Conservation (phyloP, 2,113 vertebrate genomes). For the Salvelinus sp. region DNA sequence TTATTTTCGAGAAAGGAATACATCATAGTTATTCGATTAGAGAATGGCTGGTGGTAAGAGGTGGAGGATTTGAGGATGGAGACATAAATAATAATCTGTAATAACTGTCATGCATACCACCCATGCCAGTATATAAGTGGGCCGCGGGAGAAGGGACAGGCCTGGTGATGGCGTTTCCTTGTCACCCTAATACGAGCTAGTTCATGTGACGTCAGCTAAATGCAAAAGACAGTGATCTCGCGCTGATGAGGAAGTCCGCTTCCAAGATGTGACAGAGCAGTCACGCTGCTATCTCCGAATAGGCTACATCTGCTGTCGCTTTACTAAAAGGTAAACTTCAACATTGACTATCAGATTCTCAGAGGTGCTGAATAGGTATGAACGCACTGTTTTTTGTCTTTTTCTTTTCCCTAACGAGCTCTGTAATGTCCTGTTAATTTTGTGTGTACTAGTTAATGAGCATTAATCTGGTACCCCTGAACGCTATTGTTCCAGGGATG, state of each 20-base stretch:
- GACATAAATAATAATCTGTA: constrained; percentile 55
- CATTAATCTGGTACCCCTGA: constrained; percentile 90
- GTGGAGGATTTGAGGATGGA: constrained; percentile 34
- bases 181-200: constrained; percentile 83
- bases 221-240: constrained; percentile 82
- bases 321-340: constrained; percentile 72
- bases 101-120: constrained; percentile 54
- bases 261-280: constrained; percentile 86
- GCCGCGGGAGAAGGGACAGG: constrained; percentile 51
- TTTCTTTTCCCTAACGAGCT: constrained; percentile 71
- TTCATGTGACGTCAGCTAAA: constrained; percentile 87
- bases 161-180: constrained; percentile 71
- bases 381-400: constrained; percentile 41
- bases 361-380: constrained; percentile 56
- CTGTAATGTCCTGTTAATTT: constrained; percentile 84
- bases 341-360: constrained; percentile 53
- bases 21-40: constrained; percentile 13
- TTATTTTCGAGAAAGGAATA: background rate
- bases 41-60: constrained; percentile 17
- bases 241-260: constrained; percentile 83
- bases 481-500: constrained; percentile 84
- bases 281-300: constrained; percentile 76
- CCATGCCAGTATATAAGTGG: constrained; percentile 60
- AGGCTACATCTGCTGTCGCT: constrained; percentile 62
- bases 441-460: constrained; percentile 80